phyloP scores from a whole-genome alignment of 2,113 vertebrate species.

The Chlorodrepanis virens region DNA sequence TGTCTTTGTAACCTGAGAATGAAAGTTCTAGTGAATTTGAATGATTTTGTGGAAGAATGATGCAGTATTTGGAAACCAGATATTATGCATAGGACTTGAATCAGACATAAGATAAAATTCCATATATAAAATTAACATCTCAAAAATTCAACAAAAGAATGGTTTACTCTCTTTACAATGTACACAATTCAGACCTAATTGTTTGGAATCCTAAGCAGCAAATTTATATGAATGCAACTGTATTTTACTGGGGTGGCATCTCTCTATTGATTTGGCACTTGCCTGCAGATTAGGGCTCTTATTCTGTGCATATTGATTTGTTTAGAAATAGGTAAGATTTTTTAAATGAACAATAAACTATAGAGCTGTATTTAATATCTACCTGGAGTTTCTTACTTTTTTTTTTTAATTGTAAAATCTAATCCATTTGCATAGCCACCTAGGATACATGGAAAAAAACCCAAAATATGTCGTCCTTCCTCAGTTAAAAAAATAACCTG shows the following conservation, averaged over 20 bases:
- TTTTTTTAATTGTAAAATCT: not conserved
- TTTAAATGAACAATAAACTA: not conserved
- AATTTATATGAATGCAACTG: not conserved
- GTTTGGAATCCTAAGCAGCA: not conserved
- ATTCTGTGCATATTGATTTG: not conserved
- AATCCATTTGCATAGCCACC: not conserved
- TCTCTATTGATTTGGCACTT: not conserved
- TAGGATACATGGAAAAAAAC: fast-evolving
- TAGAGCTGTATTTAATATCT: not conserved
- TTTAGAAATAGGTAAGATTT: not conserved
- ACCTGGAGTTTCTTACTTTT: not conserved
- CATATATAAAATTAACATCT: not conserved
- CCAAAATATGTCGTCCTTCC: not conserved
- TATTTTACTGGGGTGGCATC: not conserved
- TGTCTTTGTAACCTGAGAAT: not conserved
- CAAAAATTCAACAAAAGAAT: not conserved
- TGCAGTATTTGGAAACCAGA: not conserved
- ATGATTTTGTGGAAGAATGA: not conserved
- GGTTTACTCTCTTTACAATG: not conserved
- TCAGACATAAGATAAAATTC: not conserved
- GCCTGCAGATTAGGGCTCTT: not conserved
- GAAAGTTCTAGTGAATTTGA: not conserved
- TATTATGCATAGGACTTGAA: not conserved
- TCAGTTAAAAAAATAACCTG: not conserved
- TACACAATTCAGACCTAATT: not conserved